Evolutionary conservation across 1,140 invertebrate species (phyloP).

Genomic region (Drosophila bipectinata): DNA sequence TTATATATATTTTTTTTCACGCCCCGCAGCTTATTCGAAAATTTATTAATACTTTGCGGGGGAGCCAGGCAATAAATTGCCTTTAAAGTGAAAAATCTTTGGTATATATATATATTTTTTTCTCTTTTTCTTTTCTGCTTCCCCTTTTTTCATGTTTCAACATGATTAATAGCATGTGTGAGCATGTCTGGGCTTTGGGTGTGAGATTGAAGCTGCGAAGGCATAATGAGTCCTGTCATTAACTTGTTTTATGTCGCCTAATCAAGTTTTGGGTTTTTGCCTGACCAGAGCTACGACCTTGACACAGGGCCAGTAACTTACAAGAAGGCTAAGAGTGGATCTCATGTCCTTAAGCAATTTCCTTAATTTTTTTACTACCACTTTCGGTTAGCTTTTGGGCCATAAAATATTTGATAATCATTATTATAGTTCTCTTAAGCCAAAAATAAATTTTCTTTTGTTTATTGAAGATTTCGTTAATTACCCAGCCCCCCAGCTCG

Average conservation of each 20-base stretch:
- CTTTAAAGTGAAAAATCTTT: constrained; percentile 33
- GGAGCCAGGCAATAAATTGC: constrained; percentile 34
- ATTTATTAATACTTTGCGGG: constrained; percentile 51
- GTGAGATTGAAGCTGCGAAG: constrained; percentile 17
- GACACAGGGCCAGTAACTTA: not conserved
- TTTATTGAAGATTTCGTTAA: constrained; percentile 3
- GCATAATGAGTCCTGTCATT: constrained; percentile 72
- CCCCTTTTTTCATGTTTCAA: not conserved
- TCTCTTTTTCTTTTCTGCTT: not conserved
- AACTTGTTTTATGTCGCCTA: constrained; percentile 77
- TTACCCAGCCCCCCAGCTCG: not conserved
- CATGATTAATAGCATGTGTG: constrained; percentile 53
- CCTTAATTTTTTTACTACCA: not conserved
- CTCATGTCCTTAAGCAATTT: not conserved
- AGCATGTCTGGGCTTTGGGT: constrained; percentile 10
- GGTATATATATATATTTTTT: not conserved
- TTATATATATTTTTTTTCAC: constrained; percentile 2
- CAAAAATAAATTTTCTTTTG: constrained; percentile 1
- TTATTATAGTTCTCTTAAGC: not conserved
- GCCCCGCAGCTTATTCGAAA: constrained; percentile 42
- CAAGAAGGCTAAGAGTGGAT: not conserved
- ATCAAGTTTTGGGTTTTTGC: constrained; percentile 34
- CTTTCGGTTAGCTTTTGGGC: not conserved
- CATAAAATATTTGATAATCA: not conserved
- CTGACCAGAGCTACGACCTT: constrained; percentile 8